Evolutionary conservation across 1,140 invertebrate genomes (phyloP).

Genomic region (Platorchestia sp.): DNA sequence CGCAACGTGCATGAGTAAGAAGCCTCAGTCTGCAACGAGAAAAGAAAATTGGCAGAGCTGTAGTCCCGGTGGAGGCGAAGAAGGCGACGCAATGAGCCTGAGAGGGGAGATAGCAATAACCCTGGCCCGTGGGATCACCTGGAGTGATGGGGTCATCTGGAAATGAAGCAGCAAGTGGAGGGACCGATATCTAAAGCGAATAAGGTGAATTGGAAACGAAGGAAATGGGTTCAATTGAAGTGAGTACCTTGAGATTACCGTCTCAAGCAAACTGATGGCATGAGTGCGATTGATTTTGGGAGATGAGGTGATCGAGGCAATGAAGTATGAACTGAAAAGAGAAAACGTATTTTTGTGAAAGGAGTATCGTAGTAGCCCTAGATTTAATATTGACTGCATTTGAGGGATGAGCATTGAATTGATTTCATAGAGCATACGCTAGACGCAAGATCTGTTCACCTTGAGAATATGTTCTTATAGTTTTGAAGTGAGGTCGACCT

Average conservation of each 20-base stretch:
- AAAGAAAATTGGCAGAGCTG: neutral
- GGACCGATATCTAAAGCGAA: neutral
- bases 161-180: neutral
- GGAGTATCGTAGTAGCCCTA: neutral
- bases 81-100: neutral
- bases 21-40: neutral
- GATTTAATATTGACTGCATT: neutral
- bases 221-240: neutral
- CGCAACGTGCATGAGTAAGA: neutral
- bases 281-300: neutral
- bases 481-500: too few species aligned
- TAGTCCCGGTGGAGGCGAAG: neutral
- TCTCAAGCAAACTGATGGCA: neutral
- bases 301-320: neutral
- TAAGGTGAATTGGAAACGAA: neutral
- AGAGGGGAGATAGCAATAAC: neutral
- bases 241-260: neutral
- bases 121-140: neutral
- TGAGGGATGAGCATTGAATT: neutral
- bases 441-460: neutral
- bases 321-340: neutral
- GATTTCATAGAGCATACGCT: neutral
- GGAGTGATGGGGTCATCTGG: neutral
- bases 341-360: neutral
- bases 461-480: too few species aligned